Conservation (phyloP, 2,888 invertebrate species). For the Athripsodes cinereus region DNA sequence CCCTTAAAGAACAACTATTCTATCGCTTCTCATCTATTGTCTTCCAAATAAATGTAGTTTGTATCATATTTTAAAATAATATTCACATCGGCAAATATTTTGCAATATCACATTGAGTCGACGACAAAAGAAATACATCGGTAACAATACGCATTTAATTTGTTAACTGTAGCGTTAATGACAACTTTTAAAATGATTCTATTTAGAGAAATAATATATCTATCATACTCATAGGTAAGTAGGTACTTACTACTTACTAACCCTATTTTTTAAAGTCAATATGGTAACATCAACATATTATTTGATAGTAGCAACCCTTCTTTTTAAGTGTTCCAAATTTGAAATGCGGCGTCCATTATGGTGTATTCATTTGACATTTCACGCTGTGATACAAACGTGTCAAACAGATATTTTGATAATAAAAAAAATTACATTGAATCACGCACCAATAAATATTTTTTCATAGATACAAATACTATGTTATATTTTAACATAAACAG, state of each 20-base stretch:
- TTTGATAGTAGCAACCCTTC: constrained; percentile 12
- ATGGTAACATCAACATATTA: too few relatives aligned
- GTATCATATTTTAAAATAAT: too few relatives aligned
- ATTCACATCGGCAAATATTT: too few relatives aligned
- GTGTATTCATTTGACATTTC: constrained; percentile 26
- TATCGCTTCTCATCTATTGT: too few relatives aligned
- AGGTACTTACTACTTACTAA: background rate
- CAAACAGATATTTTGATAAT: constrained; percentile 17
- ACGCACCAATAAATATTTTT: background rate
- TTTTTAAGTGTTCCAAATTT: constrained; percentile 16
- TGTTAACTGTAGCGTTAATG: constrained; percentile 16
- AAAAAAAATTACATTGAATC: constrained; percentile 8
- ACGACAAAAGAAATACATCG: background rate
- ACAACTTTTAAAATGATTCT: constrained; percentile 6
- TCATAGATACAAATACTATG: background rate
- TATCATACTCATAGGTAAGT: background rate
- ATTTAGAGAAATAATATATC: background rate
- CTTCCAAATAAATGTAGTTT: too few relatives aligned
- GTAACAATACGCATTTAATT: constrained; percentile 1
- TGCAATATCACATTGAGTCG: too few relatives aligned
- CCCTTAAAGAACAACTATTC: too few relatives aligned
- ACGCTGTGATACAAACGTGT: constrained; percentile 25
- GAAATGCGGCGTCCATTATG: constrained; percentile 22
- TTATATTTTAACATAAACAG: background rate
- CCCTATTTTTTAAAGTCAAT: constrained; percentile 7